Percentiles rank a stretch among this genome's conserved stretches.
These are phyloP conservation scores for Labia minor DNA, from an alignment of 2,888 invertebrate species.

Conservation along the genomic window DNA sequence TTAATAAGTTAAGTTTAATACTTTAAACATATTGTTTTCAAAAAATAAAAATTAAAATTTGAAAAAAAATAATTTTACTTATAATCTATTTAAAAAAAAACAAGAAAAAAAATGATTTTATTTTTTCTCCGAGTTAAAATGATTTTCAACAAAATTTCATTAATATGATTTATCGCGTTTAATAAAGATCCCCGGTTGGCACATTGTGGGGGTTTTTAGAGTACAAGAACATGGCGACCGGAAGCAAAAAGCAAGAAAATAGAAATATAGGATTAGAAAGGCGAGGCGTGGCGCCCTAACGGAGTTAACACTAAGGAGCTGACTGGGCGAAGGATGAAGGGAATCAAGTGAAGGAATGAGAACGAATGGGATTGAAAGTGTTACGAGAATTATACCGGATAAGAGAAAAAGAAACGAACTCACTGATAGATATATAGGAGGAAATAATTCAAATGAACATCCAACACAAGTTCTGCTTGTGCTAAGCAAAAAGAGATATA, in stretches of 20 bases:
- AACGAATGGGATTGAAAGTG: constrained; percentile 13
- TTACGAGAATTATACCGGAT: neutral
- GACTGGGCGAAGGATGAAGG: no score
- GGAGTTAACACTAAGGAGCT: neutral
- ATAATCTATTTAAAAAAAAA: no score
- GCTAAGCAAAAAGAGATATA: no score
- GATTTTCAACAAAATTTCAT: neutral
- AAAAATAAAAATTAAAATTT: no score
- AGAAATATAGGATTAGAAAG: constrained; percentile 13
- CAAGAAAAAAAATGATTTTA: no score
- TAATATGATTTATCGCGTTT: constrained; percentile 13
- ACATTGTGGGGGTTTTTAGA: constrained; percentile 1
- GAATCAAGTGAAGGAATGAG: neutral
- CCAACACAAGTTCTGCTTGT: neutral
- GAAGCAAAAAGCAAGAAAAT: neutral
- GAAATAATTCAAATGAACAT: neutral
- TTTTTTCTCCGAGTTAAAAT: no score
- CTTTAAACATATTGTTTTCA: no score
- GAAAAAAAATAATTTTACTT: no score
- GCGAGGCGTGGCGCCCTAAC: constrained; percentile 7
- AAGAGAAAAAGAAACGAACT: neutral
- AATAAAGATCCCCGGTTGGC: constrained; percentile 4
- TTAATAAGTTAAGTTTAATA: no score
- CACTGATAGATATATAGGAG: neutral
- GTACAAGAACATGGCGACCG: neutral